A percentile compares a stretch with the other conserved stretches of the same genome.
Conservation (phyloP, 2,888 invertebrate genomes). For the Salpingus planirostris region DNA sequence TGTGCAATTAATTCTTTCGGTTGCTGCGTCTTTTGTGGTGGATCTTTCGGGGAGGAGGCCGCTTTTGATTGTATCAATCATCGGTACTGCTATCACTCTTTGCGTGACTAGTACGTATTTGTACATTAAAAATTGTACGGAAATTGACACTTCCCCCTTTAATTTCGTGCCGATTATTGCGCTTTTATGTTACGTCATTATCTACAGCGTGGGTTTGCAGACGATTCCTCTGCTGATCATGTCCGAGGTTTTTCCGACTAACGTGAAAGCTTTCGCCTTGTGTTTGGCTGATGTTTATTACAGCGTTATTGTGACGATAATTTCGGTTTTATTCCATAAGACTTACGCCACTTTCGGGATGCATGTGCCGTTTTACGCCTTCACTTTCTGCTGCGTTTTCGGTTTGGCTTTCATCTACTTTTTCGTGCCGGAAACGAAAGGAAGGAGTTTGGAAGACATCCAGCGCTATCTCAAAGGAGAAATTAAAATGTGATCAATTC, state of each 20-base stretch:
- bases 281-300: constrained; percentile 48
- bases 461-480: constrained; percentile 30
- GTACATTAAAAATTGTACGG: constrained; percentile 36
- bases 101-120: constrained; percentile 41
- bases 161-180: constrained; percentile 42
- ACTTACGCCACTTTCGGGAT: constrained; percentile 38
- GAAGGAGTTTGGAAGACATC: constrained; percentile 45
- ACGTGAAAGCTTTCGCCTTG: constrained; percentile 48
- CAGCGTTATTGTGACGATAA: constrained; percentile 41
- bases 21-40: constrained; percentile 49
- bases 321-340: constrained; percentile 43
- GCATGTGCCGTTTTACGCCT: constrained; percentile 43
- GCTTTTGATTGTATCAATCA: constrained; percentile 45
- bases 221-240: constrained; percentile 46
- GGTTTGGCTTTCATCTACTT: constrained; percentile 39
- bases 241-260: constrained; percentile 48
- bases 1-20: constrained; percentile 50
- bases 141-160: constrained; percentile 32
- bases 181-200: constrained; percentile 43
- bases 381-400: constrained; percentile 35
- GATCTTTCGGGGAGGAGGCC: constrained; percentile 48
- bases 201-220: constrained; percentile 46
- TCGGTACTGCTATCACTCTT: constrained; percentile 39
- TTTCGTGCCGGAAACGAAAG: constrained; percentile 46
- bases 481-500: constrained; percentile 6